Evolutionary conservation across 2,113 vertebrate genomes (phyloP).

Genomic region (Xyrauchen texanus): DNA sequence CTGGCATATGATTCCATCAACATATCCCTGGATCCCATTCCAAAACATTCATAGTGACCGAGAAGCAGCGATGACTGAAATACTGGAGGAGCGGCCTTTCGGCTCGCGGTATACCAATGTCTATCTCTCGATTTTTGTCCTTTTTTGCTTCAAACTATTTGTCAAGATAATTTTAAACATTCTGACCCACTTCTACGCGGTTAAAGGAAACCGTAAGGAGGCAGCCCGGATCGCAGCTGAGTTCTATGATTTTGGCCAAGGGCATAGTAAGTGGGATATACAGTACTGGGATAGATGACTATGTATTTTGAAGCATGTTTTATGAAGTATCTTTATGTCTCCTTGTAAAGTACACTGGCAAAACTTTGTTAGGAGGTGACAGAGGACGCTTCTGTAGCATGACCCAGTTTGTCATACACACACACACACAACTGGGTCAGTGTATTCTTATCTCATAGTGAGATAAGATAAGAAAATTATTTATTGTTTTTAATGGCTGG

Average conservation of each 20-base stretch:
- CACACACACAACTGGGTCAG: not conserved
- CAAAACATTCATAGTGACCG: constrained; percentile 68
- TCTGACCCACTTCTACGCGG: constrained; percentile 89
- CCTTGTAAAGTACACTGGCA: not conserved
- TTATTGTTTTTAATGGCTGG: not conserved
- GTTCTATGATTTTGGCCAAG: constrained; percentile 85
- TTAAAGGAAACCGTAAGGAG: constrained; percentile 87
- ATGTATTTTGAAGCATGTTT: too few species aligned
- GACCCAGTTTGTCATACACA: not conserved
- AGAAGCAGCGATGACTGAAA: constrained; percentile 79
- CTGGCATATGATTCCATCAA: constrained; percentile 78
- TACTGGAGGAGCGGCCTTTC: constrained; percentile 83
- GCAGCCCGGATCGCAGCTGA: constrained; percentile 87
- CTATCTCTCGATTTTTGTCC: constrained; percentile 87
- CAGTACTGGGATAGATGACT: constrained; percentile 11
- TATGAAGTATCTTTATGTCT: too few species aligned
- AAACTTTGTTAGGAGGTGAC: not conserved
- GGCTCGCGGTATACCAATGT: constrained; percentile 83
- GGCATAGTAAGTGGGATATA: constrained; percentile 75
- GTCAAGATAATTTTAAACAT: constrained; percentile 89
- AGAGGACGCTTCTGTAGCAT: not conserved
- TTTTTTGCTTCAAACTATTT: constrained; percentile 90
- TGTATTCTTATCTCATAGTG: not conserved
- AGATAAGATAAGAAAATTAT: not conserved
- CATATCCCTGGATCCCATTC: constrained; percentile 71